phyloP scores from a whole-genome alignment of 2,113 vertebrate species.

The Dipodomys ordii region DNA sequence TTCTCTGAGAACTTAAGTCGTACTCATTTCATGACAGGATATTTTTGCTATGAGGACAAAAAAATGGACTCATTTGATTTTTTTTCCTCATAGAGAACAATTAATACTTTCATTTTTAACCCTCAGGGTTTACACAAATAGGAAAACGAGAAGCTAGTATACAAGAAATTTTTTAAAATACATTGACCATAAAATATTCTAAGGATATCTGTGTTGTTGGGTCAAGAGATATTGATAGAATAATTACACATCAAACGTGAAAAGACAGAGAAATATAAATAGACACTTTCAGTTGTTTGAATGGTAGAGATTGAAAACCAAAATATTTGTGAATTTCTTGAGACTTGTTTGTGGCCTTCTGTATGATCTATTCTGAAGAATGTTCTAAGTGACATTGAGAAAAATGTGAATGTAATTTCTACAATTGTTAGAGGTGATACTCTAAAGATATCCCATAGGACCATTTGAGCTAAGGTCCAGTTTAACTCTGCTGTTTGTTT shows the following conservation, averaged over 20 bases:
- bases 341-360: background rate
- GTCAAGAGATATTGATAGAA: background rate
- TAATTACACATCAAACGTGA: background rate
- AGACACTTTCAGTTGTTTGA: background rate
- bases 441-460: background rate
- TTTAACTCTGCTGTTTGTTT: background rate
- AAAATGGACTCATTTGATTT: background rate
- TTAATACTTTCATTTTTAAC: background rate
- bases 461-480: background rate
- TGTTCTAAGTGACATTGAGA: background rate
- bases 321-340: background rate
- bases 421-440: background rate
- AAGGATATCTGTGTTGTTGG: background rate
- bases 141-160: background rate
- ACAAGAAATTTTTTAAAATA: background rate
- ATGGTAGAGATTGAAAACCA: background rate
- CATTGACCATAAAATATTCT: background rate
- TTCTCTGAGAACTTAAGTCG: background rate
- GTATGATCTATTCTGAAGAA: background rate
- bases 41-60: background rate
- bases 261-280: background rate
- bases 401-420: background rate
- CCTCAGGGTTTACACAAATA: background rate
- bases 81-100: background rate
- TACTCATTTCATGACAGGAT: background rate